phyloP scores from a whole-genome alignment of 2,113 vertebrate species.

The Callospermophilus lateralis region DNA sequence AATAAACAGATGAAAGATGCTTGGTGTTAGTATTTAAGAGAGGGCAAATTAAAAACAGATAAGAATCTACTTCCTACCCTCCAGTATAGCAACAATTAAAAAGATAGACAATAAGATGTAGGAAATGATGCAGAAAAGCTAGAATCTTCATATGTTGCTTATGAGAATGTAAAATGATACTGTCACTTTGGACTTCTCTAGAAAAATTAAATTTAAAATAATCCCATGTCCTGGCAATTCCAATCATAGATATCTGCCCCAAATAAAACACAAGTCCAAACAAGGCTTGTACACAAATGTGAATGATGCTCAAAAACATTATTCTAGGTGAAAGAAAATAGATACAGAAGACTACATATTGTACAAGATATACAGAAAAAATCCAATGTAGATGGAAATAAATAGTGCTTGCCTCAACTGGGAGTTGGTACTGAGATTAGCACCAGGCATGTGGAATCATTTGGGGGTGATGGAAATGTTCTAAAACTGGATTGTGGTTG shows the following conservation, averaged over 20 bases:
- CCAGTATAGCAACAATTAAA: background rate
- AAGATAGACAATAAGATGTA: background rate
- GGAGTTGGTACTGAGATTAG: background rate
- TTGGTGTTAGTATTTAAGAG: background rate
- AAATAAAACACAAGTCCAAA: background rate
- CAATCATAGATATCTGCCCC: background rate
- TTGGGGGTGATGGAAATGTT: background rate
- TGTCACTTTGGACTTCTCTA: background rate
- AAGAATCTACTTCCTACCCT: background rate
- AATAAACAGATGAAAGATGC: background rate
- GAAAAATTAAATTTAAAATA: background rate
- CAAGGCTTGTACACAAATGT: background rate
- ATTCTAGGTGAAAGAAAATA: background rate
- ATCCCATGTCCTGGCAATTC: background rate
- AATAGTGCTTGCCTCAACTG: background rate
- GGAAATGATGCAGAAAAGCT: background rate
- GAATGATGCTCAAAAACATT: background rate
- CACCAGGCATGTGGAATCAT: background rate
- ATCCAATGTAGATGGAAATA: background rate
- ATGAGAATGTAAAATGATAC: background rate
- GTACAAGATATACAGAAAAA: background rate
- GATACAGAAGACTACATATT: background rate
- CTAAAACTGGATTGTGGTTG: background rate
- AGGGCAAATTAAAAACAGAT: background rate
- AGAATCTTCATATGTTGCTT: background rate